These are phyloP conservation scores for Clostera curtula DNA, from an alignment of 2,888 invertebrate species.

Conservation along the genomic window DNA sequence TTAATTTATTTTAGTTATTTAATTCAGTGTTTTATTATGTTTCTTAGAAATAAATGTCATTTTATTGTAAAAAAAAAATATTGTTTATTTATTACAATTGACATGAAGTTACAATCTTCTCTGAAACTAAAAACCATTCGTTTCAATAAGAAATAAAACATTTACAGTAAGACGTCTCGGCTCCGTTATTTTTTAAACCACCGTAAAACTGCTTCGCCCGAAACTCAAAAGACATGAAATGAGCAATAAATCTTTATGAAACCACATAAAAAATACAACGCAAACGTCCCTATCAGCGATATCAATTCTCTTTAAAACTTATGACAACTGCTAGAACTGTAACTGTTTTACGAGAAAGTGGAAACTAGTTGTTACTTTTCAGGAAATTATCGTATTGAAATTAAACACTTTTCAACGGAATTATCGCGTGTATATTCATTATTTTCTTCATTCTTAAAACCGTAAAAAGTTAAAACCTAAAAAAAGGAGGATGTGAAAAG, in stretches of 20 bases:
- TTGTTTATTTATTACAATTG: no score
- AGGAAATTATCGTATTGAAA: not conserved
- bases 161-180: not conserved
- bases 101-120: no score
- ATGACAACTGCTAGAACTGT: not conserved
- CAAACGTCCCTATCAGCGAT: not conserved
- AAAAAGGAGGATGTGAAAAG: no score
- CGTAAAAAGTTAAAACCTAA: no score
- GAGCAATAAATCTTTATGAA: slow-evolving; percentile 1
- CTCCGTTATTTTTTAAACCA: not conserved
- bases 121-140: no score
- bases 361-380: not conserved
- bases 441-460: no score
- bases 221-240: not conserved
- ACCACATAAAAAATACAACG: not conserved
- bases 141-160: no score
- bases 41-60: no score
- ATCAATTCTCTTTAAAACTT: not conserved
- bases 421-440: no score
- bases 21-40: no score
- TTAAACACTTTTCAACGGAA: not conserved
- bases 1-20: no score
- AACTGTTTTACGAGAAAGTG: not conserved
- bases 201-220: not conserved
- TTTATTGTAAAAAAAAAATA: no score